Percentiles rank a stretch among this genome's conserved stretches.
Conservation (phyloP, 1,140 invertebrate species). For the Drosophila serrata region DNA sequence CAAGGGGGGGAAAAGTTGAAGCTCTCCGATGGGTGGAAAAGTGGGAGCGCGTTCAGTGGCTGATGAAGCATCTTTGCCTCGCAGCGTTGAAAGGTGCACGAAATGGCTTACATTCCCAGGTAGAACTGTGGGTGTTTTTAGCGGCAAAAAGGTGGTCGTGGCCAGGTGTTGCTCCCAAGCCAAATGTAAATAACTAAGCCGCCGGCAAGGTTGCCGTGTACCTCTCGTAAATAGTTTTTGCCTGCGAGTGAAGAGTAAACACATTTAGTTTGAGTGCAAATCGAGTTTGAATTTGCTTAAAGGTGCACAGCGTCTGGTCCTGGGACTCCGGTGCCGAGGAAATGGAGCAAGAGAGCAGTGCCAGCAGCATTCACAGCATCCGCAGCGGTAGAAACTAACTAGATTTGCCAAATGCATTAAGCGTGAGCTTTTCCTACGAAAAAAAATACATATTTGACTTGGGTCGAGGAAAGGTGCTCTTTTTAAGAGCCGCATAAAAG, state of each 20-base stretch:
- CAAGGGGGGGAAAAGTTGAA: neutral
- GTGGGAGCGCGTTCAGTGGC: constrained; percentile 13
- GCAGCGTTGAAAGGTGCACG: constrained; percentile 58
- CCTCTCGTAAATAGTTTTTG: constrained; percentile 72
- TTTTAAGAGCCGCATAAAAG: neutral
- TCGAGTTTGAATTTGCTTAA: constrained; percentile 79
- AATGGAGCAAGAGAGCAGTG: constrained; percentile 21
- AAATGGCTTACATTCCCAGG: constrained; percentile 63
- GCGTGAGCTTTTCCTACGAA: constrained; percentile 21
- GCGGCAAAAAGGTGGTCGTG: constrained; percentile 4
- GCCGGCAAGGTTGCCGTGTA: constrained; percentile 50
- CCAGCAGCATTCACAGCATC: constrained; percentile 19
- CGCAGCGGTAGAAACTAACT: constrained; percentile 41
- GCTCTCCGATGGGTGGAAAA: neutral
- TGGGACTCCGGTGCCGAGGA: neutral
- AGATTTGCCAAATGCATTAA: constrained; percentile 60
- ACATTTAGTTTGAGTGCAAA: constrained; percentile 80
- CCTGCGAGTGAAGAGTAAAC: constrained; percentile 74
- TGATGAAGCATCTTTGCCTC: constrained; percentile 40
- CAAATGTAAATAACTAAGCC: constrained; percentile 57
- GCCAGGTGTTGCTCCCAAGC: constrained; percentile 6
- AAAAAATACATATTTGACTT: constrained; percentile 8
- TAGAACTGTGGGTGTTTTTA: constrained; percentile 39
- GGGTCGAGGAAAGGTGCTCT: neutral
- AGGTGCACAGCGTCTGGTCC: constrained; percentile 42